Evolutionary conservation across 2,113 vertebrate species (phyloP).

Genomic region (Rhegmatorhina hoffmannsi): DNA sequence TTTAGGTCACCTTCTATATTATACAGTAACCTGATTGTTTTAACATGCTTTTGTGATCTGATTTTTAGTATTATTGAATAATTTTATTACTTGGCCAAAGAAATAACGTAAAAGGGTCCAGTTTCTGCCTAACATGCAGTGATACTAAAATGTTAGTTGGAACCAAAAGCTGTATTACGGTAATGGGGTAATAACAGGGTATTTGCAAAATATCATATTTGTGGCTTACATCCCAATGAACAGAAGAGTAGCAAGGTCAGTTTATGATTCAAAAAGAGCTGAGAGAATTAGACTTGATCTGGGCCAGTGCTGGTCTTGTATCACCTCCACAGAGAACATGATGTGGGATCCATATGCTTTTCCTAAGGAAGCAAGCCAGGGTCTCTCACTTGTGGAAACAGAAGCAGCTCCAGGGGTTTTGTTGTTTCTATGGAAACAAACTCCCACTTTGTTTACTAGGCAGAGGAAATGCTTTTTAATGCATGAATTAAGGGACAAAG

Average conservation of each 20-base stretch:
- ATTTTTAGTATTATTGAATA: background rate
- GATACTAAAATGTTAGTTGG: background rate
- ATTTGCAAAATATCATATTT: background rate
- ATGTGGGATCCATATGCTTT: background rate
- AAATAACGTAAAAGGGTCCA: background rate
- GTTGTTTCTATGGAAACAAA: conserved; percentile 56
- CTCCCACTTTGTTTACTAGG: conserved; percentile 17
- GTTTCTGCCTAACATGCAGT: background rate
- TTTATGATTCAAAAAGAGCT: background rate
- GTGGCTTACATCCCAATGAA: background rate
- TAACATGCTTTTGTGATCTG: background rate
- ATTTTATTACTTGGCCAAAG: background rate
- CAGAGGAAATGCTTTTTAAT: conserved; percentile 29
- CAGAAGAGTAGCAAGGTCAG: background rate
- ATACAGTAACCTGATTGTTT: background rate
- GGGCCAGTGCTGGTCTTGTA: background rate
- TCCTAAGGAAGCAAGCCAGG: background rate
- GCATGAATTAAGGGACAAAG: background rate
- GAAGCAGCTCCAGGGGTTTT: background rate
- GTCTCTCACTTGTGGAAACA: background rate
- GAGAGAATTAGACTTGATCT: background rate
- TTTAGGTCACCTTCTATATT: background rate
- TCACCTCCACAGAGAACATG: background rate
- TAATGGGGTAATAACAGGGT: background rate
- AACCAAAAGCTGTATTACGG: background rate